Evolutionary conservation across 2,113 vertebrate species (phyloP), one percentile per base, ranked within the genome.

Genomic region (Cathartes aura): DNA sequence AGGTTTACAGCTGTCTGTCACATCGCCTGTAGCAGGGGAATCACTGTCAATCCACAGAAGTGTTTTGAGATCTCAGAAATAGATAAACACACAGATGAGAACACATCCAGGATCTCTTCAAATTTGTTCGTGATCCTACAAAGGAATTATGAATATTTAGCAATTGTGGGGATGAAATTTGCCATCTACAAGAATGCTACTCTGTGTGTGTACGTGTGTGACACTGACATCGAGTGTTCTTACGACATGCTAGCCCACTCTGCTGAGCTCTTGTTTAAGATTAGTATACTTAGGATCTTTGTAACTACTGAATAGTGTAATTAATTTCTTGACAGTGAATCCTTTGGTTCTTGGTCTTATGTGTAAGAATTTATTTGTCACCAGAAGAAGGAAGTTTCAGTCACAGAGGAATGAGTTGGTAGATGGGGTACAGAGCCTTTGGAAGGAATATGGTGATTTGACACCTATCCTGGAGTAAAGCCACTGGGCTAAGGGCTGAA

Each of bases 191-290:
- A 78, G n/a, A 78, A 43, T n/a, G 63, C 30, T 34, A 13, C 62
- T 70, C 10, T 42, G 15, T 0, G 1, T 13, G 6, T 27, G 6
- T 43, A 10, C 34, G 1, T 32, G 15, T 58, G 66, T 62, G 47
- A 79, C 24, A 38, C 78, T 58, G 55, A 20, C 27, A 40, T 27
- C 1, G 2, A 62, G 45, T 23, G 36, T 64, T 27, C 15, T 59
- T 84, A 18, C 32, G 53, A 66, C 19, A 23, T 27, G 29, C 23
- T 60, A 75, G 40, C 11, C 45, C 18, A 29, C 36, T 93, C 27
- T 70, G 34, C 79, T 75, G 56, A 84, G 67, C 27, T 73, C 15
- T 63, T 62, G 14, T n/a, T 72, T 78, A 53, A 70, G 40, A 64
- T 62, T 47, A 81, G 38, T 78, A 27, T 42, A n/a, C 21, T 38